phyloP scores from a whole-genome alignment of 2,888 invertebrate species.

The Rhodophaea formosa region DNA sequence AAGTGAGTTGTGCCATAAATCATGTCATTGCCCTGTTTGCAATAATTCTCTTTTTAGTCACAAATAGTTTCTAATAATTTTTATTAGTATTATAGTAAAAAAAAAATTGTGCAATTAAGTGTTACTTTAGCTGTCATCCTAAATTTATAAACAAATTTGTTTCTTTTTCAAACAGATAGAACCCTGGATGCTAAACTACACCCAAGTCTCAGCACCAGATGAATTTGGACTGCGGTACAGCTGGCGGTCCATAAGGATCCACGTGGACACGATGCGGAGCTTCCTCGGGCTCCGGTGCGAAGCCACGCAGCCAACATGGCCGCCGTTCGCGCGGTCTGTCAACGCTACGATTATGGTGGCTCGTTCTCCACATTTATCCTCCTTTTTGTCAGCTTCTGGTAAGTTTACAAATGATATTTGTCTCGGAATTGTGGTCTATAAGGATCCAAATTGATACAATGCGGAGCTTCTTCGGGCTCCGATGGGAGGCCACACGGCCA shows the following conservation, averaged over 20 bases:
- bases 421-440: conserved; percentile 47
- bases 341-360: conserved; percentile 58
- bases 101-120: too few species aligned
- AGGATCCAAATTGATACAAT: conserved; percentile 52
- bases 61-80: too few species aligned
- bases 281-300: conserved; percentile 58
- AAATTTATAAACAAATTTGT: too few species aligned
- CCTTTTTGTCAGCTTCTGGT: conserved; percentile 54
- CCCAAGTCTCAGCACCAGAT: conserved; percentile 56
- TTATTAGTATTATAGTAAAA: too few species aligned
- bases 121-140: too few species aligned
- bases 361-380: conserved; percentile 58
- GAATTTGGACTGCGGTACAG: conserved; percentile 61
- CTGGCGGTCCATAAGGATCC: conserved; percentile 59
- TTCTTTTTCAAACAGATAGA: conserved; percentile 47
- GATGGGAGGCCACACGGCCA: conserved; percentile 71
- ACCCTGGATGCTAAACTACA: conserved; percentile 63
- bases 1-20: too few species aligned
- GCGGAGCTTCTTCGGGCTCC: conserved; percentile 45
- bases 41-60: too few species aligned
- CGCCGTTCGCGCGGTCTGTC: conserved; percentile 49
- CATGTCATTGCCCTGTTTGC: too few species aligned
- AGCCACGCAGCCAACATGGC: conserved; percentile 65
- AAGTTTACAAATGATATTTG: conserved; percentile 20
- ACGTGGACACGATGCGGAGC: conserved; percentile 49